Evolutionary conservation across 2,797 vertebrate species (phyloP).

Genomic region (Hydrophis major): DNA sequence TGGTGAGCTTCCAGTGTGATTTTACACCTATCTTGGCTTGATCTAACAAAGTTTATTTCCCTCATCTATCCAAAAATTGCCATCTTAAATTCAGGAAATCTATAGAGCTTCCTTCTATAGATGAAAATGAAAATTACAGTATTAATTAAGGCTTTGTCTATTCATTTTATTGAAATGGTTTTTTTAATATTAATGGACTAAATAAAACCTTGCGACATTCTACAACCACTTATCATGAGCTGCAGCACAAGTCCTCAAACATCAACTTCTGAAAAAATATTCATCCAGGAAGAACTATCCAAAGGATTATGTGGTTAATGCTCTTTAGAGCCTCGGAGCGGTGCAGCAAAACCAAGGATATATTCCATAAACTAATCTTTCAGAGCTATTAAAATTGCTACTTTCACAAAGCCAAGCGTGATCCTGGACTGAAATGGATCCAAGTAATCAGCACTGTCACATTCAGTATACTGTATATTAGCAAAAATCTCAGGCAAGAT

Average conservation of each 20-base stretch:
- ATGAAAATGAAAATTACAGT: background rate
- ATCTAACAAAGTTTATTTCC: background rate
- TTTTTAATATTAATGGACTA: background rate
- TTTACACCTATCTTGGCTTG: background rate
- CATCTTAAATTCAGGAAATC: background rate
- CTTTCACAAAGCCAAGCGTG: background rate
- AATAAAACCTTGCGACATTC: background rate
- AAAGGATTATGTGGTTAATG: background rate
- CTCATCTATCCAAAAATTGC: background rate
- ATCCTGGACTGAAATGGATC: background rate
- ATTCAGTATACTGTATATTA: background rate
- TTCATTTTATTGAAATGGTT: background rate
- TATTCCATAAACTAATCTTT: background rate
- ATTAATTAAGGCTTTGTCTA: background rate
- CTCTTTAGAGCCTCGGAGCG: background rate
- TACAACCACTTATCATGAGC: background rate
- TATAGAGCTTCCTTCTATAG: background rate
- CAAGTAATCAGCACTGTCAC: background rate
- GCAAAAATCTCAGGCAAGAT: background rate
- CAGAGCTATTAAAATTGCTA: background rate
- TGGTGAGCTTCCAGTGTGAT: background rate
- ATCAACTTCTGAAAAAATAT: background rate
- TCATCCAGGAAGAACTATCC: background rate
- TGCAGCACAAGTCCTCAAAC: background rate
- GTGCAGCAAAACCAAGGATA: background rate